Percentiles rank a stretch among this genome's conserved stretches.
Evolutionary conservation across 2,113 vertebrate species (phyloP).

Genomic region (Macroglossus sobrinus): DNA sequence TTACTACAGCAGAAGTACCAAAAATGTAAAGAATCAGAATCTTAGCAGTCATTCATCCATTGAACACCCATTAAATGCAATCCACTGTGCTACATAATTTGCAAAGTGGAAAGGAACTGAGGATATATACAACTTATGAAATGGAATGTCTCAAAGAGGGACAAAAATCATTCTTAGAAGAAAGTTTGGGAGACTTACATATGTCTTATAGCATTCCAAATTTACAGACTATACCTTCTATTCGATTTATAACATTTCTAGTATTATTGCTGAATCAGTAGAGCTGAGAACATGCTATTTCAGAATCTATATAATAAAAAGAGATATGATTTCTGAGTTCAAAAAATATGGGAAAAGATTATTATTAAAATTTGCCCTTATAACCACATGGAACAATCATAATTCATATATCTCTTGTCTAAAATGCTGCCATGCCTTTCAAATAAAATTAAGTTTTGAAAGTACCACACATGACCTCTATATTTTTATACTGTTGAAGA

Average conservation of each 20-base stretch:
- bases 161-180: not conserved
- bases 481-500: conserved; percentile 19
- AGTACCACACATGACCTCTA: not conserved
- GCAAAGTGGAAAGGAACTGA: not conserved
- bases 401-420: not conserved
- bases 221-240: not conserved
- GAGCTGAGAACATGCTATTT: not conserved
- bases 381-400: not conserved
- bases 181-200: not conserved
- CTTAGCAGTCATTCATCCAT: not conserved
- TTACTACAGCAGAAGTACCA: not conserved
- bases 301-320: not conserved
- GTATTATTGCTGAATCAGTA: not conserved
- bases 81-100: not conserved
- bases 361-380: not conserved
- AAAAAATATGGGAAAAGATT: not conserved
- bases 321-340: not conserved
- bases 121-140: not conserved
- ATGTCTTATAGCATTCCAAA: not conserved
- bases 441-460: conserved; percentile 4
- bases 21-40: conserved; percentile 14
- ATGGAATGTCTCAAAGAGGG: not conserved
- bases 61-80: not conserved
- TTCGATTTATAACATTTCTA: not conserved
- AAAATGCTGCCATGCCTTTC: not conserved